Percentiles rank a stretch among this genome's conserved stretches.
These are phyloP conservation scores for Microplitis deprimator DNA, from an alignment of 2,888 invertebrate species.

Conservation along the genomic window DNA sequence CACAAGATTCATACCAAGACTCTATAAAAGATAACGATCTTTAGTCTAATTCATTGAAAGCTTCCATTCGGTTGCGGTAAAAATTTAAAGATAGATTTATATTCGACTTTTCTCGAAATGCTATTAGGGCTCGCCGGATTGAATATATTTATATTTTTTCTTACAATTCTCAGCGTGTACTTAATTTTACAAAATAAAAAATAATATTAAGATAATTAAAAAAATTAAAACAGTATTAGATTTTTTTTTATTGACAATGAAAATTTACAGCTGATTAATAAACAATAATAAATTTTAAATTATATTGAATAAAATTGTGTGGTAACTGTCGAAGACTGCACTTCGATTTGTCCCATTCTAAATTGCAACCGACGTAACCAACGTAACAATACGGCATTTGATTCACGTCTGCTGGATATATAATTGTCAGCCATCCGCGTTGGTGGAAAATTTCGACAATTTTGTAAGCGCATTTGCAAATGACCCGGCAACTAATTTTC, in stretches of 20 bases:
- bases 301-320: slow-evolving; percentile 89
- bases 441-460: slow-evolving; percentile 87
- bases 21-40: no score
- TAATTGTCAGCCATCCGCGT: slow-evolving; percentile 71
- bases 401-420: slow-evolving; percentile 70
- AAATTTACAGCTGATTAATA: no score
- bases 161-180: slow-evolving; percentile 33
- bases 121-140: not conserved
- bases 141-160: not conserved
- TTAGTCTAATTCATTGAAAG: no score
- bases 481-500: slow-evolving; percentile 88
- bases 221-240: no score
- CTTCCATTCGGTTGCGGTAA: no score
- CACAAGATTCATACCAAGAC: no score
- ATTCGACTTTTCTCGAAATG: no score
- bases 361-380: slow-evolving; percentile 96
- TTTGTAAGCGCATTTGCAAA: slow-evolving; percentile 87
- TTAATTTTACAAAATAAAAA: no score
- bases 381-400: slow-evolving; percentile 77
- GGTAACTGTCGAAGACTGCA: slow-evolving; percentile 92
- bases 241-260: no score
- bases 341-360: slow-evolving; percentile 98
- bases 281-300: slow-evolving; percentile 40
- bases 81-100: no score
- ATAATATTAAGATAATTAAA: no score